These are phyloP conservation scores for Antechinus flavipes DNA, from an alignment of 2,113 vertebrate genomes.

Conservation along the genomic window DNA sequence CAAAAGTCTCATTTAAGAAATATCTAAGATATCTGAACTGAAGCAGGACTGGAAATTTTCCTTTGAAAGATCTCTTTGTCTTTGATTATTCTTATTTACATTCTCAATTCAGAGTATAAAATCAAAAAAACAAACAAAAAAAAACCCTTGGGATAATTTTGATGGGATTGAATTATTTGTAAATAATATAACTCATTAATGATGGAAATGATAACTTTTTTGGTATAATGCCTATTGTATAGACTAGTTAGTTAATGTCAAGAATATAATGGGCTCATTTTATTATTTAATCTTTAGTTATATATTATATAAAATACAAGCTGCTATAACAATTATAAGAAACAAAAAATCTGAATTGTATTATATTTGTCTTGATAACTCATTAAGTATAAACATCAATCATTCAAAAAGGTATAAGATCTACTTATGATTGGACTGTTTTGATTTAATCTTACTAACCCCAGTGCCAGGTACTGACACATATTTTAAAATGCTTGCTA, in stretches of 20 bases:
- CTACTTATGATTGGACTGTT: background rate
- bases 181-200: background rate
- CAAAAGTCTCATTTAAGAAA: constrained; percentile 28
- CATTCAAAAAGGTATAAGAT: background rate
- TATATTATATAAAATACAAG: background rate
- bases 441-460: background rate
- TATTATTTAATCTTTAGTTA: background rate
- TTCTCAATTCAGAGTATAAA: background rate
- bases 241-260: background rate
- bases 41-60: background rate
- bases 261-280: background rate
- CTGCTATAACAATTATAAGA: background rate
- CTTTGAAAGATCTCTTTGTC: background rate
- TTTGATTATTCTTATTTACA: background rate
- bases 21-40: background rate
- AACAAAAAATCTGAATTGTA: background rate
- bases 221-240: background rate
- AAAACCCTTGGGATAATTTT: background rate
- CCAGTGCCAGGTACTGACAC: background rate
- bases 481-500: background rate
- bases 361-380: background rate
- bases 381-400: background rate
- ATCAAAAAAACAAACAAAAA: background rate
- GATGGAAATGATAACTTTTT: background rate
- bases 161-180: background rate